Evolutionary conservation across 2,113 vertebrate species (phyloP).

Genomic region (Neofelis nebulosa): DNA sequence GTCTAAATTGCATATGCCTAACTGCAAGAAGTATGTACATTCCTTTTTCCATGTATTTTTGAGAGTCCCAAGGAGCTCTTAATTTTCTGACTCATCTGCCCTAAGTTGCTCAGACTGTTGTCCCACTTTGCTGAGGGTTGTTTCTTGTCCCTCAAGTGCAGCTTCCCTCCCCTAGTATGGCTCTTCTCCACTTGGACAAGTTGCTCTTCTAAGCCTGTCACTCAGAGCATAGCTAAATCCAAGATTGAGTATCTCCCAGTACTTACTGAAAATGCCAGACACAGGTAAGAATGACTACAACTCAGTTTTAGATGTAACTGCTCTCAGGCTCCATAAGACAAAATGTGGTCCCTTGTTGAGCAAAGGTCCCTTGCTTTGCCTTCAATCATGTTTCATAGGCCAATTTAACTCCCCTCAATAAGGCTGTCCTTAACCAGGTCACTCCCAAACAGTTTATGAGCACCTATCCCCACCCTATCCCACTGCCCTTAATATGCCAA

Average conservation of each 20-base stretch:
- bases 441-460: neutral
- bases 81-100: neutral
- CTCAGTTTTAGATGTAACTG: neutral
- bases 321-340: neutral
- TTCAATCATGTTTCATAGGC: neutral
- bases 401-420: neutral
- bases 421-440: neutral
- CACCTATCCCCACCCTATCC: too few relatives aligned
- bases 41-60: neutral
- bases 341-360: neutral
- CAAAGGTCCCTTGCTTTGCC: neutral
- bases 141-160: neutral
- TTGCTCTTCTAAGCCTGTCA: neutral
- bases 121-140: neutral
- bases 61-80: neutral
- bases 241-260: neutral
- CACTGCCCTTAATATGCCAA: neutral
- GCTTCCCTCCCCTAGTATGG: neutral
- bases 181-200: neutral
- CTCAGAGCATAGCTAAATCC: neutral
- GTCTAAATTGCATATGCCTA: neutral
- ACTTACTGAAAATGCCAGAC: neutral
- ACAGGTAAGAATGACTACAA: neutral
- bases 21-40: neutral
- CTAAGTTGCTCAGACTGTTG: neutral